These are phyloP conservation scores for Hylomyscus alleni DNA, from an alignment of 2,797 vertebrate species.

Conservation along the genomic window DNA sequence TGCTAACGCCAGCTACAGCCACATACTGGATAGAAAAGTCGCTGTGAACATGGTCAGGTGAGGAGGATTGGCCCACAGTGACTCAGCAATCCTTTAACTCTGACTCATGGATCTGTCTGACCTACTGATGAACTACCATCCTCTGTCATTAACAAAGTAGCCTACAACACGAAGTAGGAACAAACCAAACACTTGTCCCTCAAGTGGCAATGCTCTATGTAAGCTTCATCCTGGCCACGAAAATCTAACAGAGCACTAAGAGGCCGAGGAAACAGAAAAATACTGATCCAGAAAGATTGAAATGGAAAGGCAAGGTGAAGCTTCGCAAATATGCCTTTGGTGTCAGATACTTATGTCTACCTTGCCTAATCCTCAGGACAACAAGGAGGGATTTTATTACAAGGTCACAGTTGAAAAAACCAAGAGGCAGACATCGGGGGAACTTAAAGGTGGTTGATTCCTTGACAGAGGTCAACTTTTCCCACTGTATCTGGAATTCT, in stretches of 20 bases:
- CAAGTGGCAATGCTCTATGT: background rate
- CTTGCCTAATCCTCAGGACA: background rate
- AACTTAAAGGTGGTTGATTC: background rate
- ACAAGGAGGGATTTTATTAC: background rate
- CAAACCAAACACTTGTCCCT: background rate
- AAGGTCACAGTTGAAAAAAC: slow-evolving; percentile 28
- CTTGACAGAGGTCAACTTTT: background rate
- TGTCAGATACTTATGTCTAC: background rate
- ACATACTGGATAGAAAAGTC: background rate
- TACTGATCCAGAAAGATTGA: background rate
- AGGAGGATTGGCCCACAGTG: background rate
- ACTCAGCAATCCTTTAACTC: background rate
- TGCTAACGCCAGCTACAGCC: too few species aligned
- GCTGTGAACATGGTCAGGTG: background rate
- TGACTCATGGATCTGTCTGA: background rate
- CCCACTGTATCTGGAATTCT: background rate
- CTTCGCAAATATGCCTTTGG: background rate
- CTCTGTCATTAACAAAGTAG: background rate
- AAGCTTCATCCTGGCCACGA: background rate
- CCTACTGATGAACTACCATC: background rate
- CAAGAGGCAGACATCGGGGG: background rate
- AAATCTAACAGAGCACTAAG: background rate
- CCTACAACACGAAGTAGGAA: background rate
- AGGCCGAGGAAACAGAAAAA: background rate
- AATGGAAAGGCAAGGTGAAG: background rate